Conservation (phyloP, 1,140 invertebrate genomes). For the Eulimnadia texana region DNA sequence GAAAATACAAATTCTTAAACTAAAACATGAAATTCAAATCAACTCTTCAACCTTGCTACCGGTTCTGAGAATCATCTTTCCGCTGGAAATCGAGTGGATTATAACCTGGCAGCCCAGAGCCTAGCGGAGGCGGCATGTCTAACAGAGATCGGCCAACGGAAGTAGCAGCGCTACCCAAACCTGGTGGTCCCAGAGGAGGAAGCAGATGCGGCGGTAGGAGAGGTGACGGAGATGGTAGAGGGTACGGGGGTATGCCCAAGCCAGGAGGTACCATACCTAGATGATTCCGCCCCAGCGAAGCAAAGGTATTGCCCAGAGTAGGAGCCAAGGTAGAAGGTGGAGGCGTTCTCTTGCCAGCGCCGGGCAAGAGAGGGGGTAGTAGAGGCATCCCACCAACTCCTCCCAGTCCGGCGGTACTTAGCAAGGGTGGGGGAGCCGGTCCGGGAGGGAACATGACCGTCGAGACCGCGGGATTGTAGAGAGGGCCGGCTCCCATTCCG, state of each 20-base stretch:
- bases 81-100: conserved; percentile 6
- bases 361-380: not conserved
- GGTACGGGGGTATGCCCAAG: conserved; percentile 1
- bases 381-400: not conserved
- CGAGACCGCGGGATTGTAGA: not conserved
- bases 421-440: not conserved
- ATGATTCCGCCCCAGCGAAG: conserved; percentile 4
- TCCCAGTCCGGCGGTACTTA: not conserved
- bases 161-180: not conserved
- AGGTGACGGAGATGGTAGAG: conserved; percentile 5
- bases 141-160: not conserved
- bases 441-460: not conserved
- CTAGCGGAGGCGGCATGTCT: conserved; percentile 3
- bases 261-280: conserved; percentile 1
- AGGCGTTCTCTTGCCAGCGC: conserved; percentile 1
- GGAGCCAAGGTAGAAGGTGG: not conserved
- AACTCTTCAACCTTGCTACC: conserved; percentile 8
- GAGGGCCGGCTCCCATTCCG: not conserved
- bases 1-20: too few relatives aligned
- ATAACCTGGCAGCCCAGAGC: not conserved
- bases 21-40: too few relatives aligned
- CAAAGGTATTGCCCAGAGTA: not conserved
- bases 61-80: conserved; percentile 4
- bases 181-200: not conserved
- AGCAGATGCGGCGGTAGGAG: conserved; percentile 2